These are phyloP conservation scores for Gonatopus flavifemur DNA, from an alignment of 1,140 invertebrate genomes.

Conservation along the genomic window DNA sequence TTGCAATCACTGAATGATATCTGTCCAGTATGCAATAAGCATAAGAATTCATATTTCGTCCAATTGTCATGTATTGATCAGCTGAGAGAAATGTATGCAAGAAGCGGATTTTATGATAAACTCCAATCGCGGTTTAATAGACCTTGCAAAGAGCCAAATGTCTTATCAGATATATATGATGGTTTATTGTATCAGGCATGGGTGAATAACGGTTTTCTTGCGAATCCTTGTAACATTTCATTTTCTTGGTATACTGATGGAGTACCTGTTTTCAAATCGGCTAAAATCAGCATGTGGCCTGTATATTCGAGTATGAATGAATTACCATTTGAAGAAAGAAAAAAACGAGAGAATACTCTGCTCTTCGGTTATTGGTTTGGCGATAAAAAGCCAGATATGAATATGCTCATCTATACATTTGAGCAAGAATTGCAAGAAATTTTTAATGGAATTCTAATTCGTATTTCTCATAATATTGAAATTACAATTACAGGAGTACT, in stretches of 20 bases:
- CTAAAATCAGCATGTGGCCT: conserved; percentile 39
- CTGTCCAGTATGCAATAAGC: conserved; percentile 1
- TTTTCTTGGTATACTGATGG: conserved; percentile 38
- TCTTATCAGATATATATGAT: too few species aligned
- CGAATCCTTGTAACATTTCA: conserved; percentile 27
- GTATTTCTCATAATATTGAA: conserved; percentile 4
- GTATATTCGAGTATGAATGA: conserved; percentile 40
- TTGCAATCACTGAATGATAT: neutral
- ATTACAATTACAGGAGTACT: conserved; percentile 16
- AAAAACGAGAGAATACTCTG: conserved; percentile 28
- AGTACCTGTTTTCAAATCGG: conserved; percentile 42
- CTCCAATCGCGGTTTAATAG: conserved; percentile 13
- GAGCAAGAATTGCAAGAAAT: conserved; percentile 15
- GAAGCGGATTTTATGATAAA: conserved; percentile 5
- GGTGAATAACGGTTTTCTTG: conserved; percentile 22
- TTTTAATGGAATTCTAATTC: conserved; percentile 5
- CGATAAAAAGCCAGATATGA: conserved; percentile 19
- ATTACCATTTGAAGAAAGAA: conserved; percentile 29
- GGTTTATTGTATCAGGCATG: too few species aligned
- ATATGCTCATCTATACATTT: conserved; percentile 15
- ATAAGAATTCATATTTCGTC: conserved; percentile 1
- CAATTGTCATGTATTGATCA: too few species aligned
- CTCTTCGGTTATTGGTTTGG: conserved; percentile 27
- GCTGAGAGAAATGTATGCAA: conserved; percentile 10
- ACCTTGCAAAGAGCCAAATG: too few species aligned